Percentiles rank a stretch among this genome's conserved stretches.
Conservation (phyloP, 1,140 invertebrate genomes). For the Lepidurus couesii region DNA sequence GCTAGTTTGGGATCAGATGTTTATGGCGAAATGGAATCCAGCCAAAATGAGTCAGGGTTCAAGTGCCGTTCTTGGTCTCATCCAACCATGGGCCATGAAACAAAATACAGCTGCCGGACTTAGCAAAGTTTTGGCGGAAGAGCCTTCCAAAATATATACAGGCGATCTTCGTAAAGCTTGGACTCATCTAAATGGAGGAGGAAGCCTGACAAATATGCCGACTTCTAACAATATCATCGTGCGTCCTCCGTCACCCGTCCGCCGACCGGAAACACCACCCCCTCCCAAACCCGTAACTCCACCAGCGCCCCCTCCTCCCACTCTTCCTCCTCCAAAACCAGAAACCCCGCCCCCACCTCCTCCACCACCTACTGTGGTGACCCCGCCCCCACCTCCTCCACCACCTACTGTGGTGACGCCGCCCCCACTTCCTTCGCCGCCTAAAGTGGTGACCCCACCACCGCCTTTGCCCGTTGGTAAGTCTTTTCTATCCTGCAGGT, state of each 20-base stretch:
- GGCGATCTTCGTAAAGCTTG: neutral
- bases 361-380: neutral
- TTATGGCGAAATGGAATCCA: constrained; percentile 19
- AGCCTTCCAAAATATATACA: constrained; percentile 8
- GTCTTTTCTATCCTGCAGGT: neutral
- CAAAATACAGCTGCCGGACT: neutral
- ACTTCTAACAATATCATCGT: neutral
- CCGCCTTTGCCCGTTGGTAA: neutral
- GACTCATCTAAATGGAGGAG: neutral
- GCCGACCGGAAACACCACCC: neutral
- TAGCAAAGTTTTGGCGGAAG: neutral
- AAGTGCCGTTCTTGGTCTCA: neutral
- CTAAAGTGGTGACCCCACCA: neutral
- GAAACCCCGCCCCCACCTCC: neutral
- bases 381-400: neutral
- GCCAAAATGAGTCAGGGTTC: constrained; percentile 1
- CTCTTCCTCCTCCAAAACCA: neutral
- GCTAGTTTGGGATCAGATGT: constrained; percentile 18
- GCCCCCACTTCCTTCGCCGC: no score
- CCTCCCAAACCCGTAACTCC: neutral
- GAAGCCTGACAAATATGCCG: neutral
- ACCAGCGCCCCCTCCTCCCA: neutral
- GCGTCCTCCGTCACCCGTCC: neutral
- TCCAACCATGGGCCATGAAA: neutral
- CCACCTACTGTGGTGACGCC: neutral